Base-by-base conservation (phyloP, 2,888 invertebrate genomes). In the Stenichneumon culpator region DNA sequence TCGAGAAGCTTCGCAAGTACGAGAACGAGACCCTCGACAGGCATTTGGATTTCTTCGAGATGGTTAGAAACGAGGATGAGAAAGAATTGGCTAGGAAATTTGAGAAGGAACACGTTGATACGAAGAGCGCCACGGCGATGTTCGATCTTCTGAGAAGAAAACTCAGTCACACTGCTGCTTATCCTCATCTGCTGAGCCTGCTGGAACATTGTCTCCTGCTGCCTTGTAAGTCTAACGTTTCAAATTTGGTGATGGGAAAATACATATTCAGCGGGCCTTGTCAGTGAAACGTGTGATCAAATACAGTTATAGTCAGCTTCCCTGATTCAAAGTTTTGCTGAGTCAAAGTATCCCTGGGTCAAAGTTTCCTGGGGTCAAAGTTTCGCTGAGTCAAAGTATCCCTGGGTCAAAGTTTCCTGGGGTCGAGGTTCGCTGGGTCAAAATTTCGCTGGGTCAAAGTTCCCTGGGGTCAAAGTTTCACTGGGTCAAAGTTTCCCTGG, bases 41-140 rank as follows among this genome's bases (percentile, higher is more conserved):
- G 90, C 99, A 99, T 96, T 96, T 99, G 94, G 99, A 99, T 94
- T 98, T 99, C 94, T 99, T 99, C 95, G 99, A 99, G 95, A 99
- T 99, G 98, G 97, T 99, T 28, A 96, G 99, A 67, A 97, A 97
- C 91, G 99, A 99, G 94, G 99, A 99, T 94, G 99, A 99, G 94
- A 97, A 98, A 91, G 98, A 99, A 93, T 94, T 99, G 86, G 97
- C 98, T 4, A 95, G 98, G 86, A 97, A 98, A 90, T 98, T 98
- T 94, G 98, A 98, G 93, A 96, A 97, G 92, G 97, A 98, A 89
- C 98, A 99, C 94, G 97, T 99, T 72, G 99, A 99, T 93, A 98
- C 98, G 0, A 98, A 98, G 94, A 99, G 98, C 94, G 98, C 99
- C 0, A 96, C 97, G 0, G 96, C 97, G 72, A 99, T 99, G 98